Percentiles rank a stretch among this genome's conserved stretches.
phyloP scores from a whole-genome alignment of 2,113 vertebrate genomes.

The Martes martes region DNA sequence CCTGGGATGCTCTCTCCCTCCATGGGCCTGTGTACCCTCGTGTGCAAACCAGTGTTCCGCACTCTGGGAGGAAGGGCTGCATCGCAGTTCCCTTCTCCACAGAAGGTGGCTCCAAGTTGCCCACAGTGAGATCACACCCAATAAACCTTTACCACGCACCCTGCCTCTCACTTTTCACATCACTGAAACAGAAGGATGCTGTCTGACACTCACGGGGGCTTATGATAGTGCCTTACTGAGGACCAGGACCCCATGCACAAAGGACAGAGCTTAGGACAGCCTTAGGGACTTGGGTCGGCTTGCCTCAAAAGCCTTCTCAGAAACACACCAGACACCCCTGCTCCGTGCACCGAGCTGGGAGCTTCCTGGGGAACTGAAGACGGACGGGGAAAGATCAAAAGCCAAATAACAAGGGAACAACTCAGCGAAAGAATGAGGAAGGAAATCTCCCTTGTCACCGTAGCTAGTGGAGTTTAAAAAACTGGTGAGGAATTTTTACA shows the following conservation, averaged over 20 bases:
- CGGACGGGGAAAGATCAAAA: not conserved
- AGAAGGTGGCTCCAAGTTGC: not conserved
- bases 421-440: not conserved
- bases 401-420: not conserved
- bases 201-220: not conserved
- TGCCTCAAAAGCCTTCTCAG: not conserved
- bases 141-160: accelerated
- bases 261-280: not conserved
- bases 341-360: not conserved
- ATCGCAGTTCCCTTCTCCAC: not conserved
- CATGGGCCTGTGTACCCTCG: accelerated
- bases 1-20: not conserved
- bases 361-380: not conserved
- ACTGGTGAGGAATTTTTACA: not conserved
- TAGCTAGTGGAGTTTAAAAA: not conserved
- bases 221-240: not conserved
- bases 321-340: not conserved
- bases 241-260: not conserved
- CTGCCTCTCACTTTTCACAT: not conserved
- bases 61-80: not conserved
- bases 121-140: not conserved
- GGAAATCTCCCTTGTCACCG: no score
- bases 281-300: not conserved
- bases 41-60: accelerated
- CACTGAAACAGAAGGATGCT: not conserved